Evolutionary conservation across 2,888 invertebrate genomes (phyloP).

Genomic region (Crepidodera aurea): DNA sequence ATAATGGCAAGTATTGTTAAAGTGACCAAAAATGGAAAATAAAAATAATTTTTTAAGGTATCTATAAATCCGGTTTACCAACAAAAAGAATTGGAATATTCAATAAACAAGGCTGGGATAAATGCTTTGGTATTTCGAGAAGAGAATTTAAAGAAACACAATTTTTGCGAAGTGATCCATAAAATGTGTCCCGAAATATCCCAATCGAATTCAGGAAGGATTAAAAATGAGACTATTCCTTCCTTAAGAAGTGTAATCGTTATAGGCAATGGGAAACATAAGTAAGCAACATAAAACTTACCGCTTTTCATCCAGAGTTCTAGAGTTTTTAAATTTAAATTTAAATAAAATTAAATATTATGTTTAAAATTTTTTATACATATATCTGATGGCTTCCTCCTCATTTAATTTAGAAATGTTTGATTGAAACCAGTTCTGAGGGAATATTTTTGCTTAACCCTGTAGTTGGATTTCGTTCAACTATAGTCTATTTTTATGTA

Average conservation of each 20-base stretch:
- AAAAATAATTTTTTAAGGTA: conserved; percentile 65
- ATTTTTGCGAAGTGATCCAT: conserved; percentile 72
- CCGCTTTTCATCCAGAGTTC: too few relatives aligned
- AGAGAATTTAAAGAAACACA: conserved; percentile 68
- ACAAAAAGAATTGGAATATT: conserved; percentile 74
- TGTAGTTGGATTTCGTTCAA: too few relatives aligned
- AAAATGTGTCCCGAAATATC: conserved; percentile 68
- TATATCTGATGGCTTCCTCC: too few relatives aligned
- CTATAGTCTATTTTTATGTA: too few relatives aligned
- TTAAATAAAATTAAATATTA: too few relatives aligned
- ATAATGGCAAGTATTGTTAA: conserved; percentile 68
- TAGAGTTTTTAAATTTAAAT: too few relatives aligned
- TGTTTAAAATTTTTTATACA: too few relatives aligned
- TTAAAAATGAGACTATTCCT: conserved; percentile 63
- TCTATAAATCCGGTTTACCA: conserved; percentile 81
- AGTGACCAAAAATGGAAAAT: too few relatives aligned
- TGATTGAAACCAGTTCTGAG: too few relatives aligned
- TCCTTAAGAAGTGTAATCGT: conserved; percentile 67
- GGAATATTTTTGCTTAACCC: too few relatives aligned
- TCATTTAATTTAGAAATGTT: too few relatives aligned
- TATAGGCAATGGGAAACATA: conserved; percentile 63
- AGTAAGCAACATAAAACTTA: too few relatives aligned
- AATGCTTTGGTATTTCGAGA: conserved; percentile 73
- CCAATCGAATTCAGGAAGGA: conserved; percentile 60
- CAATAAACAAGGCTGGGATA: conserved; percentile 75